These are phyloP conservation scores for Ophiothrix spiculata DNA, from an alignment of 35 echinoderm and acorn worm species.

Conservation along the genomic window DNA sequence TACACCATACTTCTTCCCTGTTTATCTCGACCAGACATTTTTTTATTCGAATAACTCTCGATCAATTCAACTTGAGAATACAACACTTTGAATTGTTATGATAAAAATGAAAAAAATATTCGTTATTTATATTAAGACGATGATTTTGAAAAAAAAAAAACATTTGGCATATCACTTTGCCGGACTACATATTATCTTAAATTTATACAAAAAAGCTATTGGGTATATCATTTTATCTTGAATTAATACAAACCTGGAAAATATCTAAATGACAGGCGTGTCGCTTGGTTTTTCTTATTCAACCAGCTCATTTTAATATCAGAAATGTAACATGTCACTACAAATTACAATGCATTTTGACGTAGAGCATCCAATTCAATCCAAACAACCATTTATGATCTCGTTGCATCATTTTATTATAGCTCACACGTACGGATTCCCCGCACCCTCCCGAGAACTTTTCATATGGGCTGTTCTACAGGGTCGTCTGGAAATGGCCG, in stretches of 20 bases:
- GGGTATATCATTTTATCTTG: too few relatives aligned
- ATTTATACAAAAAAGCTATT: too few relatives aligned
- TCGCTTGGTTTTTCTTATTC: background rate
- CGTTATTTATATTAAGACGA: background rate
- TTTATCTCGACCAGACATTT: background rate
- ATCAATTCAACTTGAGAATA: background rate
- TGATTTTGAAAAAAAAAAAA: too few relatives aligned
- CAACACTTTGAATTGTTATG: background rate
- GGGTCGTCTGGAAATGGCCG: slow-evolving; percentile 52
- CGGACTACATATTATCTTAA: too few relatives aligned
- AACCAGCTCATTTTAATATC: background rate
- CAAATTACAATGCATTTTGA: background rate
- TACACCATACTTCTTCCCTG: background rate
- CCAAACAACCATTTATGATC: background rate
- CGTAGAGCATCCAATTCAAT: background rate
- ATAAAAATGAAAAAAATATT: background rate
- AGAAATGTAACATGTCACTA: background rate
- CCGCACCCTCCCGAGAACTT: slow-evolving; percentile 63
- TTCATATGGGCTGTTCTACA: slow-evolving; percentile 87
- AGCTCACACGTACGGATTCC: background rate
- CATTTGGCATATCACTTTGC: too few relatives aligned
- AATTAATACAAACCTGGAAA: too few relatives aligned
- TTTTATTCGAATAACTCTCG: background rate
- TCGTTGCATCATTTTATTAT: background rate
- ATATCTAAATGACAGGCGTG: too few relatives aligned